Conservation (phyloP, 2,888 invertebrate species). For the Tyria jacobaeae region DNA sequence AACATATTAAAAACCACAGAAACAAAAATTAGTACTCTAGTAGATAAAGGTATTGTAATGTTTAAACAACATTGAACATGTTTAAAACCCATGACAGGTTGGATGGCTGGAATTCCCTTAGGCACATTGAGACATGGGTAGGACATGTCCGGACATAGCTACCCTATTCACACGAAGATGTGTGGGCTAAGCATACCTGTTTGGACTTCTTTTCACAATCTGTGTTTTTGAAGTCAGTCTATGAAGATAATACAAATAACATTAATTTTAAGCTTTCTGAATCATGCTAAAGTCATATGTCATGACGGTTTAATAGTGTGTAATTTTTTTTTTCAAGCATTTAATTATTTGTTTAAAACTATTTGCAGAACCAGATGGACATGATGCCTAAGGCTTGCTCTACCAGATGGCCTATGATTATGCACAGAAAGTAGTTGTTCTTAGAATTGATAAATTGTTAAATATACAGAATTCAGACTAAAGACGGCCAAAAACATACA, state of each 20-base stretch:
- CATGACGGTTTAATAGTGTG: too few species aligned
- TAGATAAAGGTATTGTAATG: slow-evolving; percentile 10
- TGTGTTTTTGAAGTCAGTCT: not conserved
- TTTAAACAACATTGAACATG: slow-evolving; percentile 44
- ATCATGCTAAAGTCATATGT: too few species aligned
- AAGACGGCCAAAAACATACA: too few species aligned
- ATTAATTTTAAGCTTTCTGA: not conserved
- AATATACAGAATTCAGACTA: too few species aligned
- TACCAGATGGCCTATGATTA: too few species aligned
- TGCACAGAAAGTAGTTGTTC: too few species aligned
- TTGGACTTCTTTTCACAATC: not conserved
- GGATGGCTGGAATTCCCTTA: slow-evolving; percentile 34
- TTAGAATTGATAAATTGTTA: too few species aligned
- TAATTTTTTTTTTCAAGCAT: too few species aligned
- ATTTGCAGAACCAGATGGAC: too few species aligned
- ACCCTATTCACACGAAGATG: not conserved
- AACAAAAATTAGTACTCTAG: not conserved
- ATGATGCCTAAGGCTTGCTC: too few species aligned
- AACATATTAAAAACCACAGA: not conserved
- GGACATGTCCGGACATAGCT: slow-evolving; percentile 15
- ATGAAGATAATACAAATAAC: not conserved
- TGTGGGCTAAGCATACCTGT: not conserved
- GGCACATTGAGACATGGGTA: slow-evolving; percentile 34
- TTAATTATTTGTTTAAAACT: too few species aligned
- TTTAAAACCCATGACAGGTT: slow-evolving; percentile 43